Evolutionary conservation across 2,797 vertebrate species (phyloP).

Genomic region (Rallus crepitans): DNA sequence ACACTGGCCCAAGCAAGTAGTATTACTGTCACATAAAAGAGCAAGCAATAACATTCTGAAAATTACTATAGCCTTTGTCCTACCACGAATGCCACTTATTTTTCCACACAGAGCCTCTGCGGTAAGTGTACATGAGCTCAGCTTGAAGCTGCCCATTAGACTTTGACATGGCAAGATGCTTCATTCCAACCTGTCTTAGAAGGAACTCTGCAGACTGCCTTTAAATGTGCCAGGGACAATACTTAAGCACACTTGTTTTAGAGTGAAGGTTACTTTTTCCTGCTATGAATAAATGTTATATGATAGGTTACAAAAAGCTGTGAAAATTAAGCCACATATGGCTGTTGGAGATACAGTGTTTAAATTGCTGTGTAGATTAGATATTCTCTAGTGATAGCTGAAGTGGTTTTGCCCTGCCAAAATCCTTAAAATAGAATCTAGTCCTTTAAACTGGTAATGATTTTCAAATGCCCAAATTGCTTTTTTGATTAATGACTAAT

Average conservation of each 20-base stretch:
- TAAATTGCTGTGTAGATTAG: constrained; percentile 28
- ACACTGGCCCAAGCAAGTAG: neutral
- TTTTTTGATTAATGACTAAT: constrained; percentile 65
- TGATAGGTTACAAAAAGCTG: neutral
- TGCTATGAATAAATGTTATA: neutral
- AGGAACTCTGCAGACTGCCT: neutral
- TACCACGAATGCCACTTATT: neutral
- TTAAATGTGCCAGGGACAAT: neutral
- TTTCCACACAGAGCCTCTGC: neutral
- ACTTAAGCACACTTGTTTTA: neutral
- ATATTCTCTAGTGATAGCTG: constrained; percentile 28
- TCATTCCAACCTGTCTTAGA: neutral
- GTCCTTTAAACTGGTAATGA: constrained; percentile 29
- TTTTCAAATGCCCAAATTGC: constrained; percentile 53
- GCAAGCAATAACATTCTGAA: neutral
- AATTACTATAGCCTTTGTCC: neutral
- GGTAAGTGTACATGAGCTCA: neutral
- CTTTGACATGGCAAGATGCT: neutral
- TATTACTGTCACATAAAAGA: neutral
- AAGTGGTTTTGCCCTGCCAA: neutral
- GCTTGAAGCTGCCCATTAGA: neutral
- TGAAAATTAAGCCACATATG: constrained; percentile 1
- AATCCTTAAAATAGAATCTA: constrained; percentile 46
- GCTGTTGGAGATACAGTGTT: constrained; percentile 19
- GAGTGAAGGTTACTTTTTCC: neutral